These are phyloP conservation scores for Micromussa lordhowensis DNA, from an alignment of 92 coral and sea anemone genomes.

Conservation along the genomic window DNA sequence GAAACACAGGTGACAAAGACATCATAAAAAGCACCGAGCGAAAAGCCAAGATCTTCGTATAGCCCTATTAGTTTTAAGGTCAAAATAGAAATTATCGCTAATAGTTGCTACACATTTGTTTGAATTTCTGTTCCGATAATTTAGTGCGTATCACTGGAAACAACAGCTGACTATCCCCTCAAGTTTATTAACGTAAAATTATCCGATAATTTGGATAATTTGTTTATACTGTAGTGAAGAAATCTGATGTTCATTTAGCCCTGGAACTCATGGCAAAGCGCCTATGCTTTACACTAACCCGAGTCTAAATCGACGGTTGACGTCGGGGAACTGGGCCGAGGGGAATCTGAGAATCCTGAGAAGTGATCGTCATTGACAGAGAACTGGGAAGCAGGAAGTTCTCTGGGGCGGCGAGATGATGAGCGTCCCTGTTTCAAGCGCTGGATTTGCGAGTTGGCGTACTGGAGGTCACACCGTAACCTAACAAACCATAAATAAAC, in stretches of 20 bases:
- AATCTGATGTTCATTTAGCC: not conserved
- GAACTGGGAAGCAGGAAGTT: constrained; percentile 70
- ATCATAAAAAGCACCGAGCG: not conserved
- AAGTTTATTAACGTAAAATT: no score
- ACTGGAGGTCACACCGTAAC: constrained; percentile 93
- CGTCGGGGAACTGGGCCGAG: constrained; percentile 89
- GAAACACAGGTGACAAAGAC: not conserved
- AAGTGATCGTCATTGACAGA: constrained; percentile 68
- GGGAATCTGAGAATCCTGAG: constrained; percentile 65
- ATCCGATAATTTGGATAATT: no score
- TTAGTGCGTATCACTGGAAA: no score
- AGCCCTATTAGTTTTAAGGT: no score
- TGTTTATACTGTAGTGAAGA: no score
- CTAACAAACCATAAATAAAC: constrained; percentile 48
- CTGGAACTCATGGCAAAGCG: not conserved
- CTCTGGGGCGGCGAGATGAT: constrained; percentile 83
- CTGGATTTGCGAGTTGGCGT: constrained; percentile 94
- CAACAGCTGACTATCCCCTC: no score
- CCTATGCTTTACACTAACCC: constrained; percentile 44
- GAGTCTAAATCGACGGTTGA: constrained; percentile 87
- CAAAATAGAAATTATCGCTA: not conserved
- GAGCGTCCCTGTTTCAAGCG: constrained; percentile 95
- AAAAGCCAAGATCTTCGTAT: not conserved
- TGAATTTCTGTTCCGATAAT: not conserved
- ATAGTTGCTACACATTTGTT: not conserved